Evolutionary conservation across 2,113 vertebrate species (phyloP), one percentile per base, ranked within the genome.

Genomic region (Phaethon lepturus): DNA sequence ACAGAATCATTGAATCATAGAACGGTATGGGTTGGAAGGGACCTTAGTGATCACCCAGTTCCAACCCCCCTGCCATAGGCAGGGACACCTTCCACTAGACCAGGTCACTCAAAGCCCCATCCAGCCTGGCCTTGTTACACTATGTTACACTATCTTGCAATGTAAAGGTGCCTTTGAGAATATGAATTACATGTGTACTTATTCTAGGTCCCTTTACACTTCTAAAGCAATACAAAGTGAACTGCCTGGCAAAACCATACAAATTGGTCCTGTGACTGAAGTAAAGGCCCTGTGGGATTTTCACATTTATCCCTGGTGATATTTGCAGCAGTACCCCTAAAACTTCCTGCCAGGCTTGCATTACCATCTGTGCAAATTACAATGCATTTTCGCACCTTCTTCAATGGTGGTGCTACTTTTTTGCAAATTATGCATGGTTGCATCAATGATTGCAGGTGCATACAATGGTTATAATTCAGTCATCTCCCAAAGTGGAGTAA

Each of bases 291-390:
- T 77, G 81, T 49, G 91, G 77, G 64, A 52, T 89, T 96, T 88
- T 87, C 45, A 56, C 42, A 19, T 76, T 59, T 33, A 88, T 95
- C 83, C 50, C 53, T 67, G 52, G 74, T 86, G 35, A 50, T 91
- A 42, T n/a, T 93, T 71, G 49, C 40, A 92, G 60, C 26, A 53
- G 8, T 29, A 73, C 12, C 49, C 47, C 31, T 91, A 50, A 68
- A 92, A 93, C 52, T 79, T 97, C 64, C 40, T 94, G 47, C 63
- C 60, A 84, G 90, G 82, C 55, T 95, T 95, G 52, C 31, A 78
- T 76, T 88, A 91, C 84, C 75, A 84, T 86, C 88, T 97, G 85
- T 74, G 97, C 13, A 67, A 85, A 90, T 75, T 72, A 17, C 75
- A 87, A 3, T 58, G 42, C 40, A 35, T 86, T 75, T 94, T 71